phyloP scores from a whole-genome alignment of 2,797 vertebrate genomes.

The Sebastolobus alascanus region DNA sequence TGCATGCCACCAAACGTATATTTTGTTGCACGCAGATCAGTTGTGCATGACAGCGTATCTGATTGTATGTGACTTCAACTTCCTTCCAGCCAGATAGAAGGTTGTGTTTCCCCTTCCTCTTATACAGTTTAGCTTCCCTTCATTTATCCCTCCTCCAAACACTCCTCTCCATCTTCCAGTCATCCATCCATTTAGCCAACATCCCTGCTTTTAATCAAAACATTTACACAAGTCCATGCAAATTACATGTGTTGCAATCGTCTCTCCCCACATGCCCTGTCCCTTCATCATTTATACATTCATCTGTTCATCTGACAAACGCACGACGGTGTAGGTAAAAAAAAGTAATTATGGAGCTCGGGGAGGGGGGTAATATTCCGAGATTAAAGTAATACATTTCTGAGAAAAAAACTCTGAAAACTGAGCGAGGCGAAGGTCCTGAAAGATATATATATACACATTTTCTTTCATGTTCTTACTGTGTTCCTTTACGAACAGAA shows the following conservation, averaged over 20 bases:
- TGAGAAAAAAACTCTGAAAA: too few relatives aligned
- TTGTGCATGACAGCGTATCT: neutral
- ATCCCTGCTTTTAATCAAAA: slow-evolving; percentile 12
- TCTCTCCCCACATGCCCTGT: neutral
- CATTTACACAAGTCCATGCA: slow-evolving; percentile 36
- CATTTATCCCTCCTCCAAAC: neutral
- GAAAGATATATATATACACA: too few relatives aligned
- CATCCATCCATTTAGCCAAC: slow-evolving; percentile 3
- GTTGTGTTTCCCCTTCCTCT: neutral
- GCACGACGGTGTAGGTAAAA: too few relatives aligned
- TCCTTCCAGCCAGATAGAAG: neutral
- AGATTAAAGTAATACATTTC: too few relatives aligned
- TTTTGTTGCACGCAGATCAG: neutral
- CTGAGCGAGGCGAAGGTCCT: too few relatives aligned
- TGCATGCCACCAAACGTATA: neutral
- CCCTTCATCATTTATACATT: slow-evolving; percentile 29
- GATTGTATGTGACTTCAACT: neutral
- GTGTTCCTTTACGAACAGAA: too few relatives aligned
- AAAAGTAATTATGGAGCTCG: too few relatives aligned
- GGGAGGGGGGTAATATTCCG: too few relatives aligned
- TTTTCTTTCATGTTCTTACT: too few relatives aligned
- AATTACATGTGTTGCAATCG: slow-evolving; percentile 22
- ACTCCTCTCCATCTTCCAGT: neutral
- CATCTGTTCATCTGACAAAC: slow-evolving; percentile 42
- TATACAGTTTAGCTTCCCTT: neutral